These are phyloP conservation scores for Congeria kusceri DNA, from an alignment of 2,888 invertebrate genomes.

Conservation along the genomic window DNA sequence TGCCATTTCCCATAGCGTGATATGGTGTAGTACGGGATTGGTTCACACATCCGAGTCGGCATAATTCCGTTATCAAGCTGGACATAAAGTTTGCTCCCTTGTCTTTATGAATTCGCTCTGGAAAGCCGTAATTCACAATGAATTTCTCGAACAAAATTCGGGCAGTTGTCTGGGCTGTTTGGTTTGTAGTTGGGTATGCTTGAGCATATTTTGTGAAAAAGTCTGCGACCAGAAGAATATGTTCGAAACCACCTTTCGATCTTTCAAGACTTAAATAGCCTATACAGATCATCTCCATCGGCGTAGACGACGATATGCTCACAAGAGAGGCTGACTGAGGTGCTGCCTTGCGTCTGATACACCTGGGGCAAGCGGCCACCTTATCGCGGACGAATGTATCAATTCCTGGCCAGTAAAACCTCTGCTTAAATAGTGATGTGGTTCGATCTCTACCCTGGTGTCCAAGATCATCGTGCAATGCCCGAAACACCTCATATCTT, in stretches of 20 bases:
- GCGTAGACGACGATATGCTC: background rate
- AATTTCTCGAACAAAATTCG: constrained; percentile 30
- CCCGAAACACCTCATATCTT: constrained; percentile 17
- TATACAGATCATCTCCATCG: constrained; percentile 28
- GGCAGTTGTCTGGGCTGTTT: constrained; percentile 42
- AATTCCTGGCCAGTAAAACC: constrained; percentile 19
- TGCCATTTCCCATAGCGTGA: constrained; percentile 55
- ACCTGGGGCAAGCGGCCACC: background rate
- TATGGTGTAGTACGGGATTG: constrained; percentile 45
- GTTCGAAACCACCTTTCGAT: constrained; percentile 13
- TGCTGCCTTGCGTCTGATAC: constrained; percentile 9
- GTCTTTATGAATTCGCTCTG: constrained; percentile 38
- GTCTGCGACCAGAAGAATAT: constrained; percentile 23
- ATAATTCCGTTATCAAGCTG: constrained; percentile 25
- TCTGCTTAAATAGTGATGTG: constrained; percentile 6
- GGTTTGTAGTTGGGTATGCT: constrained; percentile 36
- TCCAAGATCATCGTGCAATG: constrained; percentile 12
- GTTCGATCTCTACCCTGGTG: constrained; percentile 15
- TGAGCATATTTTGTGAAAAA: constrained; percentile 24
- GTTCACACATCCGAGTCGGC: constrained; percentile 20
- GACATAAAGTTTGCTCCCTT: constrained; percentile 42
- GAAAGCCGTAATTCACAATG: constrained; percentile 37
- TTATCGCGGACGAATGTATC: background rate
- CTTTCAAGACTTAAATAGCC: constrained; percentile 9
- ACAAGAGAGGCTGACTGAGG: background rate